A percentile compares a stretch with the other conserved stretches of the same genome.
Evolutionary conservation across 2,797 vertebrate species (phyloP).

Genomic region (Poeciliopsis infans): DNA sequence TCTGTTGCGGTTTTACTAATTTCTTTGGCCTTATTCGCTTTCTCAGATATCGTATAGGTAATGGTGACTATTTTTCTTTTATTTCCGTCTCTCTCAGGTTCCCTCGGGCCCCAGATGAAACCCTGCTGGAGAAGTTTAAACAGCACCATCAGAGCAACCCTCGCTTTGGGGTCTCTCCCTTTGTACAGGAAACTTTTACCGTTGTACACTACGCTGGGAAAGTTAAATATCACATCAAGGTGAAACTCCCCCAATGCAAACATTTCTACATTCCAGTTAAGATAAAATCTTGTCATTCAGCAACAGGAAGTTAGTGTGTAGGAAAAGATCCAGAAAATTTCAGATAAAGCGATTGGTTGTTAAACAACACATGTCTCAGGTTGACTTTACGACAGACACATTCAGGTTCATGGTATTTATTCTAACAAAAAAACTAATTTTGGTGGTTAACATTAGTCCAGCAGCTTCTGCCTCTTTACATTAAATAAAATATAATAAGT

Average conservation of each 20-base stretch:
- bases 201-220: conserved; percentile 92
- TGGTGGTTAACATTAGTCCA: too few relatives aligned
- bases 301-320: not conserved
- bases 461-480: too few relatives aligned
- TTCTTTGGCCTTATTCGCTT: not conserved
- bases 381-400: too few relatives aligned
- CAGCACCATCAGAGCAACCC: conserved; percentile 87
- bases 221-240: conserved; percentile 94
- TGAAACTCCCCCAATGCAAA: conserved; percentile 15
- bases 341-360: conserved; percentile 55
- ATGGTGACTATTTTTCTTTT: conserved; percentile 3
- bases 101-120: conserved; percentile 86
- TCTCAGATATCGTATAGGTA: not conserved
- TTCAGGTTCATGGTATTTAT: too few relatives aligned
- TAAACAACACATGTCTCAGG: not conserved
- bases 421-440: too few relatives aligned
- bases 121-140: conserved; percentile 90
- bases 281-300: not conserved
- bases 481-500: too few relatives aligned
- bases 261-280: conserved; percentile 9
- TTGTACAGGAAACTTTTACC: conserved; percentile 86
- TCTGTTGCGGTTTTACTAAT: not conserved
- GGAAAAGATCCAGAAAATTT: conserved; percentile 31
- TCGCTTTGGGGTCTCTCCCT: conserved; percentile 85
- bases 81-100: conserved; percentile 77